Evolutionary conservation across 2,888 invertebrate species (phyloP), one percentile per base, ranked within the genome.

Genomic region (Aplocera efformata): DNA sequence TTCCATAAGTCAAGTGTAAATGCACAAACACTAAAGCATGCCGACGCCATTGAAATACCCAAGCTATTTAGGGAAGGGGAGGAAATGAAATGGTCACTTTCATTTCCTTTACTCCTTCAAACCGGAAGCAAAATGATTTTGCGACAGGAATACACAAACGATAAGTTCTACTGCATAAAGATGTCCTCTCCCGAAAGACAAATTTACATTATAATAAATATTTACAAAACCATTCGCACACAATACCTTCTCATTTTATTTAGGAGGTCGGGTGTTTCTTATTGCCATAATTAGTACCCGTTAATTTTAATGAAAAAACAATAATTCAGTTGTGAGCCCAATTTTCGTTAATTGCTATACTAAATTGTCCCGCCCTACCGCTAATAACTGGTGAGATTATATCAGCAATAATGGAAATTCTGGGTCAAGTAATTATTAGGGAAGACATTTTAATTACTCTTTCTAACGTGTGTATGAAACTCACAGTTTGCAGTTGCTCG

Each of bases 271-370:
- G 34, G 13, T 56, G 50, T 50, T 56, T 53, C 42, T 51, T 53
- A 53, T 44, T 42, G 28, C 42, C 28, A 26, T 50, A 50, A 56
- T 58, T 55, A 52, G 48, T 35, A 47, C 42, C 32, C 39, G 47
- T 44, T 51, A 55, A 58, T 58, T 57, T 31, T 50, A 58, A 55
- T 52, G 48, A 51, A 54, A 55, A 47, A 44, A 53, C 53, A 44
- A 51, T 60, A 56, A 52, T 47, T 57, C 44, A 50, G 32, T 24
- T 31, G 34, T 21, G 36, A 36, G 42, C 40, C 48, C 37, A 56
- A 57, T 53, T 60, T 17, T 17, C 13, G 13, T 17, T 17, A 17
- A 17, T 17, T 17, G 13, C 13, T 5, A 3, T 17, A 17, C 13
- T 17, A 17, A 17, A 17, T 17, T 17, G 13, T 17, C 13, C 13